A percentile compares a stretch with the other conserved stretches of the same genome.
These are phyloP conservation scores for Vanacampus margaritifer DNA, from an alignment of 2,113 vertebrate species.

Conservation along the genomic window DNA sequence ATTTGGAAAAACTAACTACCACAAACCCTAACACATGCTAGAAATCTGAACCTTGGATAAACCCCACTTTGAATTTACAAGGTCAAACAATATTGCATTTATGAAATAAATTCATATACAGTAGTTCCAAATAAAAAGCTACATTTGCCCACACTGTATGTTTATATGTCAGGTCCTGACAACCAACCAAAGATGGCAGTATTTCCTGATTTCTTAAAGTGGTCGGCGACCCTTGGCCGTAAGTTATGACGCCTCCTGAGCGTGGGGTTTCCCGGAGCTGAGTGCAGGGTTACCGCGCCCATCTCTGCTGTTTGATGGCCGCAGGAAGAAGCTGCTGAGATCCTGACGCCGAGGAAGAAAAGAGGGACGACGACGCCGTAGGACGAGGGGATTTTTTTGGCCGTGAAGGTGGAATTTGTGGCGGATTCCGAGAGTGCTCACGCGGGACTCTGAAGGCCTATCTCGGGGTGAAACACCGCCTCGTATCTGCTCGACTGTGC, in stretches of 20 bases:
- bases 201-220: conserved; percentile 59
- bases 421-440: conserved; percentile 30
- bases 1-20: too few relatives aligned
- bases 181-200: conserved; percentile 59
- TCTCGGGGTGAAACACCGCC: conserved; percentile 56
- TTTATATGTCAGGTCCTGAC: neutral
- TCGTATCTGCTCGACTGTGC: conserved; percentile 62
- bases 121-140: neutral
- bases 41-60: neutral
- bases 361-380: conserved; percentile 65
- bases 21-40: too few relatives aligned
- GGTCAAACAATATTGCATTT: neutral
- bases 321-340: conserved; percentile 75
- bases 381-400: conserved; percentile 52
- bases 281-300: conserved; percentile 83
- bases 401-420: conserved; percentile 46
- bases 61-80: neutral
- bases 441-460: conserved; percentile 32
- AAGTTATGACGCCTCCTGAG: conserved; percentile 72
- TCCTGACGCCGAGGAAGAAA: conserved; percentile 55
- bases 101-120: neutral
- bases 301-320: conserved; percentile 82
- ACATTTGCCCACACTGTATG: neutral
- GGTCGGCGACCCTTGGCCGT: conserved; percentile 59
- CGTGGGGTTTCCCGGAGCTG: conserved; percentile 79